phyloP scores from a whole-genome alignment of 1,140 invertebrate genomes.

The Atta cephalotes region DNA sequence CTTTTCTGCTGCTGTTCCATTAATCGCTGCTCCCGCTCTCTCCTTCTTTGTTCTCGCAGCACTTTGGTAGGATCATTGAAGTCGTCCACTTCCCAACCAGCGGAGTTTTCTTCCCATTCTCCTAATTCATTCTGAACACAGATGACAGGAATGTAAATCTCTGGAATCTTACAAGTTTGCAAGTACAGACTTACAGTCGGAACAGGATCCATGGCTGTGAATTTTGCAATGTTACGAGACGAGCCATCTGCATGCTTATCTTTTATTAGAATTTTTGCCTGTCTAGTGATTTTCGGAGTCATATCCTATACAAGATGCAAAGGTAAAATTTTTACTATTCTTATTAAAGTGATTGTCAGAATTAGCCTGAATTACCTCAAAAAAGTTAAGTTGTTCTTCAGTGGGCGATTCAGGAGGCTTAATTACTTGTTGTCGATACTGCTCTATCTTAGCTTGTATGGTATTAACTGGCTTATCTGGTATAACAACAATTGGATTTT shows the following conservation, averaged over 20 bases:
- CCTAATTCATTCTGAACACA: conserved; percentile 79
- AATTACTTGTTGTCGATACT: conserved; percentile 85
- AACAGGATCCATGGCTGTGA: conserved; percentile 80
- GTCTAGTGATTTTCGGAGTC: conserved; percentile 86
- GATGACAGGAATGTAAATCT: conserved; percentile 26
- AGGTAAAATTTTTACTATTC: background rate
- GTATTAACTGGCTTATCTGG: conserved; percentile 83
- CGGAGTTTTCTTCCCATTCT: conserved; percentile 86
- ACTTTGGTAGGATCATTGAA: conserved; percentile 82
- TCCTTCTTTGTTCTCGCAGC: conserved; percentile 84
- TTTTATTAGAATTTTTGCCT: conserved; percentile 85
- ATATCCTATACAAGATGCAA: conserved; percentile 82
- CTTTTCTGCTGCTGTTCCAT: conserved; percentile 86
- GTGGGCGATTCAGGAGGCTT: conserved; percentile 76
- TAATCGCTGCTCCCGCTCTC: conserved; percentile 84
- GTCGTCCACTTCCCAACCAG: conserved; percentile 86
- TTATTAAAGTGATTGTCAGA: background rate
- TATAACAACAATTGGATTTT: conserved; percentile 81
- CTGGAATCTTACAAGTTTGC: background rate
- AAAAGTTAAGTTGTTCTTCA: conserved; percentile 85
- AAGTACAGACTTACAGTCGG: conserved; percentile 77
- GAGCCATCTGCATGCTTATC: conserved; percentile 75
- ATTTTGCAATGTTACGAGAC: conserved; percentile 77
- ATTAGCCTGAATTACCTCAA: conserved; percentile 79
- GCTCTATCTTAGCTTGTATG: conserved; percentile 87